Evolutionary conservation across 2,797 vertebrate genomes (phyloP), one percentile per base, ranked within the genome.

Genomic region (Ceyx erithaca): DNA sequence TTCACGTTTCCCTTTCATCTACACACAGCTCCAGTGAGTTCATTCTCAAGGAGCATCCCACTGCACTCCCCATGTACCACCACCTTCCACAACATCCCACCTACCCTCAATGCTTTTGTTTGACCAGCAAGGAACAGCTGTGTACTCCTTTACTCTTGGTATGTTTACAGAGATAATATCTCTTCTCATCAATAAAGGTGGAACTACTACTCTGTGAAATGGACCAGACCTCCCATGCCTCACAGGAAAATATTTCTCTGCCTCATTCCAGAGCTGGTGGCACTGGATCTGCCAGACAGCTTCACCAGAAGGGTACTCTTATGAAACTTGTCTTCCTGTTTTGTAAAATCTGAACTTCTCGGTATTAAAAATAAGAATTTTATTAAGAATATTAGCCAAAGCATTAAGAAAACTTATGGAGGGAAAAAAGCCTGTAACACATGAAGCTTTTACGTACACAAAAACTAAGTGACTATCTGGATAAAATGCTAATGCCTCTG

Each of bases 121-220:
- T 70, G 57, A 57, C 41, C 79, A 68, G 26, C 12, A n/a, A 41
- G 37, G 33, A 68, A 55, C 57, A 40, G 13, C 22, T 37, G 20
- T 1, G 6, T 25, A 62, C 12, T 55, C 23, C 43, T 43, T 64
- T 6, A 35, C 66, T 80, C n/a, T 10, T 10, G 23, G 7, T 16
- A 9, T 14, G 6, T 26, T 58, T 59, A 54, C 25, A 48, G 0
- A 9, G 20, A 45, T 1, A 51, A 16, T 22, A 67, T 1, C 35
- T n/a, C 31, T 77, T 18, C 46, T 54, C 30, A 30, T n/a, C 55
- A 43, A 1, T 15, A 14, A 17, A 37, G 43, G 52, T 25, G 26
- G 35, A 51, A 66, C 17, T 51, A 21, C 76, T 51, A 22, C 37
- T 63, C 35, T 61, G 30, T 1, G 33, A 7, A 5, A 68, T 2